phyloP scores from a whole-genome alignment of 2,797 vertebrate species.

The Cyclura pinguis region DNA sequence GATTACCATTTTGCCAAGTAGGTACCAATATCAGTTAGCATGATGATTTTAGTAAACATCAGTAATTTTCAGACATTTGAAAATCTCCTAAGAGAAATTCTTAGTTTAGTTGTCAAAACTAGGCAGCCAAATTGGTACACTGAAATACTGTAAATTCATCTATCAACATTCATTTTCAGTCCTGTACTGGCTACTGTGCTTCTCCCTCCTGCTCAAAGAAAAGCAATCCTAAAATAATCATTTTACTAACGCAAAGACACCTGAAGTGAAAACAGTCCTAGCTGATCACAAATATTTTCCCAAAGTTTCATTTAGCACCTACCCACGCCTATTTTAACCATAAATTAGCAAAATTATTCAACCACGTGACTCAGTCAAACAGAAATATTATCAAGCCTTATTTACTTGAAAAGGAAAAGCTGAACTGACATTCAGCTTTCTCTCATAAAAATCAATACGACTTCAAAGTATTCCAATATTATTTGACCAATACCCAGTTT shows the following conservation, averaged over 20 bases:
- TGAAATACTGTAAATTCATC: not conserved
- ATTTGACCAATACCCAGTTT: not conserved
- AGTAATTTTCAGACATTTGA: conserved; percentile 54
- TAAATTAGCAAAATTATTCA: not conserved
- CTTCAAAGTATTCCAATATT: not conserved
- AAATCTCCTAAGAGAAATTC: conserved; percentile 31
- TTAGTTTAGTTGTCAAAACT: conserved; percentile 51
- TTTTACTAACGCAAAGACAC: conserved; percentile 40
- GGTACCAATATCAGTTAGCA: conserved; percentile 45
- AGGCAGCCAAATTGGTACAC: conserved; percentile 33
- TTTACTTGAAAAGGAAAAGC: not conserved
- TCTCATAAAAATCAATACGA: not conserved
- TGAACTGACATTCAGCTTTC: not conserved
- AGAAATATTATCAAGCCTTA: not conserved
- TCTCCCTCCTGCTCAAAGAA: not conserved
- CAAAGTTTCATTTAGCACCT: conserved; percentile 45
- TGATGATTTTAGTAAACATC: conserved; percentile 55
- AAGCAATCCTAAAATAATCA: conserved; percentile 25
- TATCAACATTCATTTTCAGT: not conserved
- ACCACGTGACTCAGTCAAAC: too few relatives aligned
- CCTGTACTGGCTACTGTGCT: not conserved
- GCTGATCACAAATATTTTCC: conserved; percentile 9
- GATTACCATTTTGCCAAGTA: conserved; percentile 57
- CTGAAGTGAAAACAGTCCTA: not conserved
- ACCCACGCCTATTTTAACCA: conserved; percentile 53